A percentile compares a stretch with the other conserved stretches of the same genome.
Evolutionary conservation across 1,140 invertebrate species (phyloP).

Genomic region (Phortica variegata): DNA sequence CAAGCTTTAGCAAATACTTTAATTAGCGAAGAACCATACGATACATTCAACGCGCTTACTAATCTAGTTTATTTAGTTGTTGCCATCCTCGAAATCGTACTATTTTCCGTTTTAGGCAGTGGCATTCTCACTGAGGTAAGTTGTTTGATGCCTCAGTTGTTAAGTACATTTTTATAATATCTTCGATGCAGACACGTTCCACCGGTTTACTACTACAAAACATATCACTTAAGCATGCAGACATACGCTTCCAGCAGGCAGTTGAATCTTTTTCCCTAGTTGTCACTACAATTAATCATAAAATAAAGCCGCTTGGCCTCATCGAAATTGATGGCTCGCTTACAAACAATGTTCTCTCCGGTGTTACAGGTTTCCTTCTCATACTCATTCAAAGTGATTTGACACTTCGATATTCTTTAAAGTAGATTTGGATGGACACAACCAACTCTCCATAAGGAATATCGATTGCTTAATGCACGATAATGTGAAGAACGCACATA

Average conservation of each 20-base stretch:
- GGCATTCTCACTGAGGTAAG: too few relatives aligned
- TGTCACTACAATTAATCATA: conserved; percentile 27
- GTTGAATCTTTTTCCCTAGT: conserved; percentile 34
- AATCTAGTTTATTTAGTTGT: conserved; percentile 34
- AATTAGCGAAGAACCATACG: conserved; percentile 30
- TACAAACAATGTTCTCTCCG: conserved; percentile 27
- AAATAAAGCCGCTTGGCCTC: conserved; percentile 38
- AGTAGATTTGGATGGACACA: background rate
- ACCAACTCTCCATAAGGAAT: too few relatives aligned
- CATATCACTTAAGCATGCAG: conserved; percentile 24
- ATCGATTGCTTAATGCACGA: too few relatives aligned
- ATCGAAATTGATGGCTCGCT: conserved; percentile 35
- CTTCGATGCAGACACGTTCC: conserved; percentile 9
- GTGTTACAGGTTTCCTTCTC: conserved; percentile 28
- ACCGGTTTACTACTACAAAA: conserved; percentile 32
- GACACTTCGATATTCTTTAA: conserved; percentile 28
- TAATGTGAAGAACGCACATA: too few relatives aligned
- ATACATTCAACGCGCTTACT: conserved; percentile 23
- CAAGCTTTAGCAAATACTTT: conserved; percentile 34
- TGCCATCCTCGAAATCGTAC: conserved; percentile 33
- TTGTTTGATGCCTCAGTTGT: too few relatives aligned
- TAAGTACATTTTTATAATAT: background rate
- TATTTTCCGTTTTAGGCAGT: too few relatives aligned
- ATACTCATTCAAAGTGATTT: conserved; percentile 37
- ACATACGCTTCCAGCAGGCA: conserved; percentile 31